Base-by-base conservation (phyloP, 2,797 vertebrate genomes). In the Rhodeus uyekii region DNA sequence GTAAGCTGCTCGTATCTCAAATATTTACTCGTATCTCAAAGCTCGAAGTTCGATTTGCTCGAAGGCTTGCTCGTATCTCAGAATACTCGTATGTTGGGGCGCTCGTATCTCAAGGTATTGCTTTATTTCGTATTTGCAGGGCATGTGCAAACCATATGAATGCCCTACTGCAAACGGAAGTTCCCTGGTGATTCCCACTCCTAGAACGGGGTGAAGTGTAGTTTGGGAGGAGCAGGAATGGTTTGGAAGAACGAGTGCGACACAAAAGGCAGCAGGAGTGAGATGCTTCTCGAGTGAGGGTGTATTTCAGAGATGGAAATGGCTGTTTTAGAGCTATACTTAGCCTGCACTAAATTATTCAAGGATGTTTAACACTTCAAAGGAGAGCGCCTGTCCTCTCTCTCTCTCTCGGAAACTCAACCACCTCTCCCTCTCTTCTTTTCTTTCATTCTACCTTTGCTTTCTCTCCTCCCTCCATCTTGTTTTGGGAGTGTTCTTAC, bases 311-410 rank as follows among this genome's bases (percentile, higher is more conserved):
- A 22, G 80, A 87, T 83, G 82, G 90, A 90, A 90, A 89, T 89
- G 85, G 86, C 88, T 87, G 81, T 89, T 90, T 89, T 86, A 88
- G 87, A 88, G 85, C 87, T 87, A 82, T 88, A 88, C 90, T 90
- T 89, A 87, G 83, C 85, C 83, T 83, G 76, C 69, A 16, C 82
- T 92, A 85, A 91, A 91, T 92, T 91, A 91, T 92, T 93, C 87
- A 91, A 77, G 82, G 85, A 88, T 90, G 88, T 85, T 94, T 91
- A 92, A 91, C 92, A 94, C 90, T 91, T 93, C 91, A 92, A 91
- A 88, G 89, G 50, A 86, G 55, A 71, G 82, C 27, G 68, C 76
- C 84, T 80, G 55, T 76, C 64, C 61, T 67, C 80, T 38, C 75
- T 65, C 61, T 67, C 80, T 38, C 75, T 65, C 73, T 64, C 60